Percentiles rank a stretch among this genome's conserved stretches.
These are phyloP conservation scores for Mimumesa dahlbomi DNA, from an alignment of 2,888 invertebrate genomes.

Conservation along the genomic window DNA sequence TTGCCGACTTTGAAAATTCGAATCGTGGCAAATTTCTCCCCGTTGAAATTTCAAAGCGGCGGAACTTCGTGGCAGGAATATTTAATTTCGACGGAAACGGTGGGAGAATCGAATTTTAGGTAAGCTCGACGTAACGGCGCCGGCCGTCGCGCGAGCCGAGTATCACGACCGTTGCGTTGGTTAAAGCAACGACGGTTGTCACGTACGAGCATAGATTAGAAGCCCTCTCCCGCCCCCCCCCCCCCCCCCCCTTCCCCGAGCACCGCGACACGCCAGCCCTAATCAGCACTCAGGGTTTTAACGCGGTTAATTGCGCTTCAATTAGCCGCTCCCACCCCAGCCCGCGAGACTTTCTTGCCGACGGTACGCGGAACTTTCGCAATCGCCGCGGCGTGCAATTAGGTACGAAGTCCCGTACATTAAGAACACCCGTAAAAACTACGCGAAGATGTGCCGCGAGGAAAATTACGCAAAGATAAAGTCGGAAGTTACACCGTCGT, in stretches of 20 bases:
- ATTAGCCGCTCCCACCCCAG: constrained; percentile 61
- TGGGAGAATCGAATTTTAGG: too few species aligned
- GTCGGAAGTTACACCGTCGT: constrained; percentile 55
- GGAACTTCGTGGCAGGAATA: too few species aligned
- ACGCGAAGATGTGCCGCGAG: constrained; percentile 31
- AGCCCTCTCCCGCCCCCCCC: constrained; percentile 32
- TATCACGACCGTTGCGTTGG: constrained; percentile 10
- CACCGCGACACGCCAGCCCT: constrained; percentile 35
- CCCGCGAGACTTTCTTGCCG: constrained; percentile 51
- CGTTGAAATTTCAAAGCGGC: too few species aligned
- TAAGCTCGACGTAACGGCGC: too few species aligned
- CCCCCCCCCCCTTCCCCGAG: too few species aligned
- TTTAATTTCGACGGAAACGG: neutral
- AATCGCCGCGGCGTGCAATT: constrained; percentile 58
- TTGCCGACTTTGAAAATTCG: too few species aligned
- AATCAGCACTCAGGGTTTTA: constrained; percentile 64
- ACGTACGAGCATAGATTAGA: constrained; percentile 59
- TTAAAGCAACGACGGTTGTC: constrained; percentile 30
- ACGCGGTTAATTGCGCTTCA: constrained; percentile 69
- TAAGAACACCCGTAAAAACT: constrained; percentile 53
- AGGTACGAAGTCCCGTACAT: constrained; percentile 44
- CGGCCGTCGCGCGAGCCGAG: too few species aligned
- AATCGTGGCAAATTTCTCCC: too few species aligned
- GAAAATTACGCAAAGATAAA: constrained; percentile 59
- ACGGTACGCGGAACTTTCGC: constrained; percentile 49